Evolutionary conservation across 1,140 invertebrate genomes (phyloP), one percentile per base, ranked within the genome.

Genomic region (Melipona quadrifasciata): DNA sequence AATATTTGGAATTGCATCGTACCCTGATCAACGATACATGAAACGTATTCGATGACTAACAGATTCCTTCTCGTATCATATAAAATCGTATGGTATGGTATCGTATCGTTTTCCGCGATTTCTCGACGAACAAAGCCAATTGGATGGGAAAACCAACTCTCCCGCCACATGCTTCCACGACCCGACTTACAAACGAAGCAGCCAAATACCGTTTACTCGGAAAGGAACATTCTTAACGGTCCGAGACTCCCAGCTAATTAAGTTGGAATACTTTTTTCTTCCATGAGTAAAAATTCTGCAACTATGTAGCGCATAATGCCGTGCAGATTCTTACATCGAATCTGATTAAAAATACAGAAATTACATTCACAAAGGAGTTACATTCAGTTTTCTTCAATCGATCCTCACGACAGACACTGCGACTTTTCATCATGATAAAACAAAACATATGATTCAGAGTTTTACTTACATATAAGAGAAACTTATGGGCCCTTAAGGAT

Each of bases 201-300:
- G 80, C 83, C 82, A 71, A 90, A 90, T 90, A 89, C 90, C 88
- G 90, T 91, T 91, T 91, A 86, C 87, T 84, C 80, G 88, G 90
- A 89, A 90, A 88, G 82, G 47, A 87, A 82, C 83, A 91, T 88
- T 85, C 87, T 91, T 86, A 88, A 91, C 90, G 84, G 86, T 90
- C 47, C 76, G 74, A 34, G 31, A 77, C 39, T 72, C 31, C 5
- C 64, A 16, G n/a, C 14, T 55, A 75, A 76, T 76, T 68, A 47
- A 57, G 3, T 47, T 21, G 34, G 27, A 16, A 77, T 47, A 76
- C 24, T 27, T 47, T 39, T 39, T 61, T 61, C 47, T 47, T 53
- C 57, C 57, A 34, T 1, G 8, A 39, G 10, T 39, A 1, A 31
- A 79, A 58, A 47, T 53, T n/a, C n/a, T 65, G 2, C 5, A 4